These are phyloP conservation scores for Erethizon dorsatum DNA, from an alignment of 2,797 vertebrate species.

Conservation along the genomic window DNA sequence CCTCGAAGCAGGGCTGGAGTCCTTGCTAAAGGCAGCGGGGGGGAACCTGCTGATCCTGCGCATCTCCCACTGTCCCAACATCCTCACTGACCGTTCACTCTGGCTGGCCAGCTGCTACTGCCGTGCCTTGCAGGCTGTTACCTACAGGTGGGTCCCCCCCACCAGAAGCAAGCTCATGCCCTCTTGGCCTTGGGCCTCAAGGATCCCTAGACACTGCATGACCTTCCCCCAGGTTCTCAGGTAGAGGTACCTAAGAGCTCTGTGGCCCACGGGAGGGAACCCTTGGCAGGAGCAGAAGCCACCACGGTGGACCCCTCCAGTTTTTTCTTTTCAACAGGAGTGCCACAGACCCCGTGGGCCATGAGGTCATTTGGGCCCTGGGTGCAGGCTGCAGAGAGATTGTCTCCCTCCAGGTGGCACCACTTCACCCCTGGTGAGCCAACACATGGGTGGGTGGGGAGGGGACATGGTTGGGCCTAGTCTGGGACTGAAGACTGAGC, in stretches of 20 bases:
- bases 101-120: constrained; percentile 99
- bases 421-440: constrained; percentile 98
- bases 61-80: constrained; percentile 98
- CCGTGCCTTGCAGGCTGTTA: constrained; percentile 97
- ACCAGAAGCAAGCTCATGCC: background rate
- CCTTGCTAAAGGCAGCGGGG: constrained; percentile 97
- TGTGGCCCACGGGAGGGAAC: background rate
- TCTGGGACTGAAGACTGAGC: background rate
- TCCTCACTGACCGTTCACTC: constrained; percentile 98
- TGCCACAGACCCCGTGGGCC: constrained; percentile 97
- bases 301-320: background rate
- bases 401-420: constrained; percentile 98
- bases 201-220: background rate
- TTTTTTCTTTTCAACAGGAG: constrained; percentile 91
- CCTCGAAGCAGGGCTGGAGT: constrained; percentile 98
- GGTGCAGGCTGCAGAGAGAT: constrained; percentile 99
- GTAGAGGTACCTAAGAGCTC: constrained; percentile 16
- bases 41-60: constrained; percentile 98
- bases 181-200: background rate
- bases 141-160: constrained; percentile 93
- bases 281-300: background rate
- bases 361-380: constrained; percentile 99
- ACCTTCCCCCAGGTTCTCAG: background rate
- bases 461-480: background rate
- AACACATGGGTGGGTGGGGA: background rate